Percentiles rank a stretch among this genome's conserved stretches.
Evolutionary conservation across 2,113 vertebrate species (phyloP).

Genomic region (Cochlearius cochlearius): DNA sequence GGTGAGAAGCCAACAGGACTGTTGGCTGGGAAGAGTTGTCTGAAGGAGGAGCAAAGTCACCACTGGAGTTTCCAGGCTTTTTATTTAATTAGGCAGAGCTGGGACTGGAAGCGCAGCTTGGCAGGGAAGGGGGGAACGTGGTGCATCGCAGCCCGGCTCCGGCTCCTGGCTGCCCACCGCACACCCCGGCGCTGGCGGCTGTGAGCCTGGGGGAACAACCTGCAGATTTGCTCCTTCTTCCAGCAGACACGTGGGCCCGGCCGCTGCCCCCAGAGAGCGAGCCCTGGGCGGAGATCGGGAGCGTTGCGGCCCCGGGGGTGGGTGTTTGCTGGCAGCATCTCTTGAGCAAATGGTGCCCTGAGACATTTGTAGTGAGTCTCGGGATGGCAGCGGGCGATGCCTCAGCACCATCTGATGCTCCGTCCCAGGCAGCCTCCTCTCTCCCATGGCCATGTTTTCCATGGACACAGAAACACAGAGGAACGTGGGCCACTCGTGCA

Average conservation of each 20-base stretch:
- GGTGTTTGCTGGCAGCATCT: neutral
- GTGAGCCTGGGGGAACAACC: accelerated
- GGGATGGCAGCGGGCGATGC: neutral
- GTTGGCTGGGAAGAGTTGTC: neutral
- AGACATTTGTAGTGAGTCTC: neutral
- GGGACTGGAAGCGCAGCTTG: neutral
- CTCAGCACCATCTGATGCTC: accelerated
- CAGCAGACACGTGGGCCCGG: accelerated
- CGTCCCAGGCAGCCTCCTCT: accelerated
- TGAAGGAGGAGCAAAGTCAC: neutral
- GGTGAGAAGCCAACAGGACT: neutral
- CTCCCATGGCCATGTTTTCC: neutral
- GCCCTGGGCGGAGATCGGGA: accelerated
- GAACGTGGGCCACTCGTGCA: accelerated
- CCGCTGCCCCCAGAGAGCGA: accelerated
- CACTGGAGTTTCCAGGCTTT: neutral
- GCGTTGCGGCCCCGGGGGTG: accelerated
- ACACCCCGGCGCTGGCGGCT: neutral
- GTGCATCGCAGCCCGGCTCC: neutral
- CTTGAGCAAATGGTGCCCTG: neutral
- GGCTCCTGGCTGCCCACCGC: neutral
- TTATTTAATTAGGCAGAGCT: neutral
- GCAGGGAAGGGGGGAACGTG: neutral
- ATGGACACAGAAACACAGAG: neutral
- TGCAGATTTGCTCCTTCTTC: neutral